phyloP scores from a whole-genome alignment of 2,888 invertebrate genomes.

The Eupithecia centaureata region DNA sequence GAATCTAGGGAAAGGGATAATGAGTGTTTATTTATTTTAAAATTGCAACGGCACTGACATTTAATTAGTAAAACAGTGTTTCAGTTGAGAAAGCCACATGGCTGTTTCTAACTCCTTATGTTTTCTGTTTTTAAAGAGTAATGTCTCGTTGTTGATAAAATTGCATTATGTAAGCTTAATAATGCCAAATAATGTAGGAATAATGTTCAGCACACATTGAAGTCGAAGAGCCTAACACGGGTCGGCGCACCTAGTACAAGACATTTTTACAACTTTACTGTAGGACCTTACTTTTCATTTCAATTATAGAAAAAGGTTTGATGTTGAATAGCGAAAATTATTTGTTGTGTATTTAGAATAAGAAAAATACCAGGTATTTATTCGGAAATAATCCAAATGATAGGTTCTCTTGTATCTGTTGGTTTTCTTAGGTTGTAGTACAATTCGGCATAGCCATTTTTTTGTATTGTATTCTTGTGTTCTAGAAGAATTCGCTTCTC shows the following conservation, averaged over 20 bases:
- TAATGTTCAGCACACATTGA: background rate
- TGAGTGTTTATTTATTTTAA: background rate
- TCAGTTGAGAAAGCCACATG: background rate
- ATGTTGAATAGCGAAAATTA: constrained; percentile 25
- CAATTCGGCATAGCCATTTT: constrained; percentile 69
- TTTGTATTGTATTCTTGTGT: constrained; percentile 51
- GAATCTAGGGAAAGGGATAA: background rate
- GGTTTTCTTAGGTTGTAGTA: constrained; percentile 53
- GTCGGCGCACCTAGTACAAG: constrained; percentile 22
- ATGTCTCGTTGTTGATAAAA: background rate
- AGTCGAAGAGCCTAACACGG: constrained; percentile 13
- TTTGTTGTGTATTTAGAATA: constrained; percentile 31
- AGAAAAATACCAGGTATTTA: constrained; percentile 36
- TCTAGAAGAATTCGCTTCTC: constrained; percentile 52
- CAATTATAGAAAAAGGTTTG: constrained; percentile 28
- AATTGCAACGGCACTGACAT: background rate
- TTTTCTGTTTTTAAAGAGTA: background rate
- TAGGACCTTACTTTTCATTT: constrained; percentile 28
- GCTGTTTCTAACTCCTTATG: background rate
- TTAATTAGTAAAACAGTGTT: background rate
- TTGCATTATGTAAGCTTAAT: background rate
- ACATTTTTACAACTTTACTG: constrained; percentile 33
- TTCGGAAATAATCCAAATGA: constrained; percentile 27
- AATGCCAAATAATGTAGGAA: constrained; percentile 6
- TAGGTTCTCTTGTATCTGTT: constrained; percentile 25